phyloP scores from a whole-genome alignment of 2,888 invertebrate genomes.

The Lydus trimaculatus region DNA sequence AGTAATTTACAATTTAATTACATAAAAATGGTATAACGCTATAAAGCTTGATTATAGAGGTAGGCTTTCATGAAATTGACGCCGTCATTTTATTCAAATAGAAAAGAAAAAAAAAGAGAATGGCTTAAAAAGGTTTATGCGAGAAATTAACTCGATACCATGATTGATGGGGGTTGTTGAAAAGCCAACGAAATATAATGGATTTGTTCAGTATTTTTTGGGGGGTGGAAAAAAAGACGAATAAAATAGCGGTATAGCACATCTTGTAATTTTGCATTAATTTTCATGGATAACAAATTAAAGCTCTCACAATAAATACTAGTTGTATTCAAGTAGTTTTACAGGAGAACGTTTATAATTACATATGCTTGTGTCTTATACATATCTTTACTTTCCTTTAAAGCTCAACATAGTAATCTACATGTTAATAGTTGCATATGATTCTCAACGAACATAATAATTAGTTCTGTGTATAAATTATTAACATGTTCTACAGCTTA shows the following conservation, averaged over 20 bases:
- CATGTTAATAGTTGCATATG: constrained; percentile 15
- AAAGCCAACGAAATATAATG: background rate
- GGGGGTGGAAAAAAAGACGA: background rate
- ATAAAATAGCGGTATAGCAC: background rate
- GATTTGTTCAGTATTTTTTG: background rate
- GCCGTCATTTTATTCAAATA: background rate
- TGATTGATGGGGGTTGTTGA: background rate
- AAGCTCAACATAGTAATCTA: constrained; percentile 7
- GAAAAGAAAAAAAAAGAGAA: background rate
- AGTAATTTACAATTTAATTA: background rate
- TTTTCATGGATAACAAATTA: background rate
- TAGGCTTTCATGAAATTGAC: background rate
- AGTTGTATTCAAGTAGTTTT: background rate
- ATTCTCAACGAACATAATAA: constrained; percentile 8
- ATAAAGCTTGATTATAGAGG: background rate
- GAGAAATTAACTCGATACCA: background rate
- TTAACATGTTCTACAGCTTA: constrained; percentile 6
- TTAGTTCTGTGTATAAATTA: constrained; percentile 10
- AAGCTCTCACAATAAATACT: background rate
- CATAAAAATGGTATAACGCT: no score
- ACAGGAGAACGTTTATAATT: background rate
- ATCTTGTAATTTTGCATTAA: background rate
- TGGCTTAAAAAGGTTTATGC: background rate
- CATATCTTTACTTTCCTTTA: background rate
- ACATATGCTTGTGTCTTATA: background rate